Evolutionary conservation across 2,797 vertebrate species (phyloP), one percentile per base, ranked within the genome.

Genomic region (Peromyscus attwateri): DNA sequence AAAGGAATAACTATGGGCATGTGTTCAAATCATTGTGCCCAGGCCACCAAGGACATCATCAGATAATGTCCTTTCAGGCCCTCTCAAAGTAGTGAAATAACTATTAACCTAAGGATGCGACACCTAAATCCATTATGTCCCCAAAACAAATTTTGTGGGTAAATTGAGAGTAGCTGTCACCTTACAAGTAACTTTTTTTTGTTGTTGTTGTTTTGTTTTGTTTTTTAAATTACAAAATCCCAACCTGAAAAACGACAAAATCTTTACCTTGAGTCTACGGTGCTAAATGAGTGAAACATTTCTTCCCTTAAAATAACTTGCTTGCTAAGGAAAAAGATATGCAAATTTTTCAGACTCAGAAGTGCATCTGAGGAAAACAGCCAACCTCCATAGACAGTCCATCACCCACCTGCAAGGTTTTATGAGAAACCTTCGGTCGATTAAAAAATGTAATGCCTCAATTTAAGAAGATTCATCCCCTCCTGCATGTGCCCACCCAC

Each of bases 261-360:
- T 27, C 83, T 97, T 93, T 95, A 57, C 70, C 66, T 71, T 77
- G 68, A 68, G 62, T 81, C 92, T 87, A 87, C 57, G 87, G 6
- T 66, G 68, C 70, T 95, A 90, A 62, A 73, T 4, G 49, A 49
- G 68, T 13, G 3, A n/a, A 34, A 40, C 0, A 12, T 92, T 17
- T 82, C 87, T 82, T 52, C n/a, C 92, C 93, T 96, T 91, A 95
- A 88, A 91, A 70, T 94, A 97, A 92, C 1, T 0, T 68, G 16
- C 88, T 97, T 90, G 94, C 23, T 95, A 97, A 98, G 88, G 91
- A 75, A 43, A 83, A 84, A 13, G 70, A 90, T 29, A 70, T 90
- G 83, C 94, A 83, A 2, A 34, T 95, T 96, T 96, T 88, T 96
- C 91, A 96, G 60, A 79, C 52, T 94, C 83, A 60, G 73, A 92